These are phyloP conservation scores for Thecocarcelia acutangulata DNA, from an alignment of 2,888 invertebrate genomes.

Conservation along the genomic window DNA sequence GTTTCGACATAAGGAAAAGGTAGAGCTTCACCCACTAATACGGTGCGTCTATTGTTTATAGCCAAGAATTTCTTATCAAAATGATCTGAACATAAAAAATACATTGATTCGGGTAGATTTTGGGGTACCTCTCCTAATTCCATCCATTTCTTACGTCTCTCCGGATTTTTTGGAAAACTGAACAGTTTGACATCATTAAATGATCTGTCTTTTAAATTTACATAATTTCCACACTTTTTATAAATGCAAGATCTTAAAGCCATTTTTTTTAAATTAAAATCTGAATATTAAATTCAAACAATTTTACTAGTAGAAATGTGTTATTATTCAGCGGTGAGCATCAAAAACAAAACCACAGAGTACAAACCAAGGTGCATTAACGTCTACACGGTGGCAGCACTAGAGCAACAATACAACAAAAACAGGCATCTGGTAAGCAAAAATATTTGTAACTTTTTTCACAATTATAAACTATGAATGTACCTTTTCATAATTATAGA, in stretches of 20 bases:
- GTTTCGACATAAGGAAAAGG: constrained; percentile 72
- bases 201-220: constrained; percentile 35
- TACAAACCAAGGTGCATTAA: too few species aligned
- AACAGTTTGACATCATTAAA: constrained; percentile 73
- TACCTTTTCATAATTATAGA: too few species aligned
- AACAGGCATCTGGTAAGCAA: too few species aligned
- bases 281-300: neutral
- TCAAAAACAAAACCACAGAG: too few species aligned
- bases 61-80: constrained; percentile 76
- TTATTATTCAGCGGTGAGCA: neutral
- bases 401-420: too few species aligned
- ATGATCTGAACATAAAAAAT: constrained; percentile 77
- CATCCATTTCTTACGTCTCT: constrained; percentile 74
- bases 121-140: constrained; percentile 72
- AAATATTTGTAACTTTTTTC: too few species aligned
- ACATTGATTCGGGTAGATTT: constrained; percentile 62
- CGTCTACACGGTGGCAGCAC: too few species aligned
- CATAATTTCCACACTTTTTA: constrained; percentile 72
- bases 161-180: constrained; percentile 75
- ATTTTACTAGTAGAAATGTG: neutral
- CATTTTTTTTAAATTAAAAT: constrained; percentile 50
- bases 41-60: constrained; percentile 72
- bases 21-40: constrained; percentile 75
- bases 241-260: constrained; percentile 72
- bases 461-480: too few species aligned